Percentiles rank a stretch among this genome's conserved stretches.
These are phyloP conservation scores for Acanthosepion esculentum DNA, from an alignment of 2,888 invertebrate species.

Conservation along the genomic window DNA sequence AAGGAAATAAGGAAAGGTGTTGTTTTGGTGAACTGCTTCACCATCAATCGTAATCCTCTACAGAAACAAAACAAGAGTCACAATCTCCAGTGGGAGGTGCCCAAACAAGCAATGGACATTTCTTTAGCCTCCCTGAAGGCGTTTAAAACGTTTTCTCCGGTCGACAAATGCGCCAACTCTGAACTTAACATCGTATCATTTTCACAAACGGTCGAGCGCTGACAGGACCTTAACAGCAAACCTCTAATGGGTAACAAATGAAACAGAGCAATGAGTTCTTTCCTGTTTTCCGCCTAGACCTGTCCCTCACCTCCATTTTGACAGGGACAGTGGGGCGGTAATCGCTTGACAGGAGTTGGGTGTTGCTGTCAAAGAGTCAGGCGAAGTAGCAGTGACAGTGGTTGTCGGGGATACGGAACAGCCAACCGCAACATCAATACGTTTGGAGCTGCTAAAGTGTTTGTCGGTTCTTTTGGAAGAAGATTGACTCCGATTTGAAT, in stretches of 20 bases:
- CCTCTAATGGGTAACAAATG: slow-evolving; percentile 23
- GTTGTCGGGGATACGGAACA: background rate
- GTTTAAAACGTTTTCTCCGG: background rate
- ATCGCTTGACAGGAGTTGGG: background rate
- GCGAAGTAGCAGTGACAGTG: background rate
- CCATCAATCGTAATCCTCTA: background rate
- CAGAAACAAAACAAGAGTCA: background rate
- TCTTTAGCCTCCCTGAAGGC: background rate
- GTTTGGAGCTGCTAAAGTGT: background rate
- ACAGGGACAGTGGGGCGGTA: background rate
- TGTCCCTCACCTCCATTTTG: background rate
- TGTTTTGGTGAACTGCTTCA: background rate
- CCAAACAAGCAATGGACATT: background rate
- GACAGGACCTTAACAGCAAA: background rate
- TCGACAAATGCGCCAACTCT: background rate
- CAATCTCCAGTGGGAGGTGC: background rate
- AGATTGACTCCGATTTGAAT: background rate
- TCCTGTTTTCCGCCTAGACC: background rate
- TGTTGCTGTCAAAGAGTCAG: background rate
- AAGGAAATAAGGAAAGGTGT: background rate
- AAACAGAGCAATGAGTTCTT: background rate
- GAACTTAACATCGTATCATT: background rate
- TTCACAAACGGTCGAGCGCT: background rate
- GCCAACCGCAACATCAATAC: background rate
- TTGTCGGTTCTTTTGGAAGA: background rate